These are phyloP conservation scores for Burhinus bistriatus DNA, from an alignment of 2,113 vertebrate genomes.

Conservation along the genomic window DNA sequence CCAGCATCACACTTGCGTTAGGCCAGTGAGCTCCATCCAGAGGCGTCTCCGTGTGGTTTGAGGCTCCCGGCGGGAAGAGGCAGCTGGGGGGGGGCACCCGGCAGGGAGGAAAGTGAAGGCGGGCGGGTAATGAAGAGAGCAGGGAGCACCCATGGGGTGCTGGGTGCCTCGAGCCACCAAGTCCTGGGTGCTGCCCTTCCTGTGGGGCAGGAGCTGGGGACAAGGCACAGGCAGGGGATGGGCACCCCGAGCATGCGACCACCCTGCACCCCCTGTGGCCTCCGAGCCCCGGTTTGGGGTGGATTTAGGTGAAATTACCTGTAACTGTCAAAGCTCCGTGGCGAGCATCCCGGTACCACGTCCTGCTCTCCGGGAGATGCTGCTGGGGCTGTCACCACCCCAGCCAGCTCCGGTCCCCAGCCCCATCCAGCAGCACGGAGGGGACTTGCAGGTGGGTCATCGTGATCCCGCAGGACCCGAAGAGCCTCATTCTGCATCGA, in stretches of 20 bases:
- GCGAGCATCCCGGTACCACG: rapidly evolving
- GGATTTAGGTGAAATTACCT: neutral
- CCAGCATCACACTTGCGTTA: rapidly evolving
- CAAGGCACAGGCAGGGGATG: neutral
- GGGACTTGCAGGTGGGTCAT: rapidly evolving
- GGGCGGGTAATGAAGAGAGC: rapidly evolving
- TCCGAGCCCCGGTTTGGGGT: neutral
- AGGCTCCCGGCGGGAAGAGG: neutral
- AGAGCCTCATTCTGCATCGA: neutral
- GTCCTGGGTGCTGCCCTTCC: neutral
- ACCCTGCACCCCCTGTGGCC: neutral
- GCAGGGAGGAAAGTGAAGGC: neutral
- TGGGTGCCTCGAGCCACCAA: neutral
- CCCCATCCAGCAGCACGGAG: neutral
- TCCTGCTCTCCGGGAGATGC: neutral
- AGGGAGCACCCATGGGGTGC: neutral
- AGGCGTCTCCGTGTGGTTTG: rapidly evolving
- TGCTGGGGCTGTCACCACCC: neutral
- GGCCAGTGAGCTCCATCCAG: neutral
- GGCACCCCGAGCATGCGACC: neutral
- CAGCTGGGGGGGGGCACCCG: neutral
- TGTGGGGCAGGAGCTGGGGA: neutral
- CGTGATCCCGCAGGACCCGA: neutral
- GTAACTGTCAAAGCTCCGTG: rapidly evolving
- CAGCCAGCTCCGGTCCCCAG: neutral